Conservation (phyloP, 2,113 vertebrate species). For the Morone chrysops region DNA sequence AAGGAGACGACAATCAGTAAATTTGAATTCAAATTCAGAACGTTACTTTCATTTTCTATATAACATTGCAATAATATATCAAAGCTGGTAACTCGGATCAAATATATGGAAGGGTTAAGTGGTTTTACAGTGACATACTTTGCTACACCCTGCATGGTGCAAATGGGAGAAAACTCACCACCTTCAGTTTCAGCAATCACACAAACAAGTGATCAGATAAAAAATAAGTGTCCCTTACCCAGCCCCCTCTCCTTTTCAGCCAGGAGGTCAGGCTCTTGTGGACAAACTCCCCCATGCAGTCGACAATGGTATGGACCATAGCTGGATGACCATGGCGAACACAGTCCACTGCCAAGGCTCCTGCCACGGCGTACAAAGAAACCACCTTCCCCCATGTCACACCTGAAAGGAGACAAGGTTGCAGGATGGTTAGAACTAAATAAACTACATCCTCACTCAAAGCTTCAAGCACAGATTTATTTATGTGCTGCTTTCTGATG, state of each 20-base stretch:
- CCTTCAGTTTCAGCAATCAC: background rate
- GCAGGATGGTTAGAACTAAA: background rate
- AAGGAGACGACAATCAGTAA: too few relatives aligned
- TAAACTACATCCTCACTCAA: background rate
- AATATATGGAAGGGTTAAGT: background rate
- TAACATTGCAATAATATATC: too few relatives aligned
- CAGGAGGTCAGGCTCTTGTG: constrained; percentile 91
- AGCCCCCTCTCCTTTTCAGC: constrained; percentile 93
- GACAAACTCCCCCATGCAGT: constrained; percentile 98
- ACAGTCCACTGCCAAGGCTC: constrained; percentile 93
- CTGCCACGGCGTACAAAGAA: constrained; percentile 93
- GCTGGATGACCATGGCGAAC: constrained; percentile 92
- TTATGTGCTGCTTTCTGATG: background rate
- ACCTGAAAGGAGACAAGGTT: constrained; percentile 76
- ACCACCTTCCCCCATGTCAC: constrained; percentile 99
- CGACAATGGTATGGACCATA: constrained; percentile 93
- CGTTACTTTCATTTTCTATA: too few relatives aligned
- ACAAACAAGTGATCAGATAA: background rate
- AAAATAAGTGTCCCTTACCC: constrained; percentile 86
- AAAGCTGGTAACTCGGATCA: background rate
- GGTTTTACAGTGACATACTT: background rate
- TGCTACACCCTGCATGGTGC: too few relatives aligned
- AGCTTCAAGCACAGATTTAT: background rate
- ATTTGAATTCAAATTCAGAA: too few relatives aligned
- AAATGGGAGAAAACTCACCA: background rate